phyloP scores from a whole-genome alignment of 2,888 invertebrate genomes.

The Helleia helle region DNA sequence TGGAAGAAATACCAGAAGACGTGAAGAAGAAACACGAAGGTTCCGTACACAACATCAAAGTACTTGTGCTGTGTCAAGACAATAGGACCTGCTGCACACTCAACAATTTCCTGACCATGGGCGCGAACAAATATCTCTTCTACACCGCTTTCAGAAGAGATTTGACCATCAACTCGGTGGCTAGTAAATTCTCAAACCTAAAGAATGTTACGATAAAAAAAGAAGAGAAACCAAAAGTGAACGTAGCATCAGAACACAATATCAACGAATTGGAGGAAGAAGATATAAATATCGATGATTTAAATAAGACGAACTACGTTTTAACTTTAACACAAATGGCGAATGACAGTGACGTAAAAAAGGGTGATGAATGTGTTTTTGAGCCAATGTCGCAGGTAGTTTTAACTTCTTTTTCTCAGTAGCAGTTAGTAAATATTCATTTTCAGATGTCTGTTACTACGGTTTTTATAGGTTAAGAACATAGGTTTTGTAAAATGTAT shows the following conservation, averaged over 20 bases:
- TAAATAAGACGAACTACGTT: constrained; percentile 78
- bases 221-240: constrained; percentile 21
- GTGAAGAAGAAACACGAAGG: constrained; percentile 64
- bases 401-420: too few species aligned
- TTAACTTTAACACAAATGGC: constrained; percentile 78
- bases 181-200: constrained; percentile 60
- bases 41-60: constrained; percentile 71
- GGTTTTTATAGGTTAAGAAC: too few species aligned
- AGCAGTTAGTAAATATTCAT: too few species aligned
- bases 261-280: constrained; percentile 30
- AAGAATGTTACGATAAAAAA: constrained; percentile 25
- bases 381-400: constrained; percentile 78
- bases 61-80: constrained; percentile 90
- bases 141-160: constrained; percentile 75
- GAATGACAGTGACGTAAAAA: constrained; percentile 26
- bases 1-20: constrained; percentile 85
- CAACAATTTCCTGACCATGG: constrained; percentile 78
- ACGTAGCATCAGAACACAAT: constrained; percentile 29
- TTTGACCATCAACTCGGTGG: constrained; percentile 70
- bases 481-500: too few species aligned
- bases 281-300: constrained; percentile 45
- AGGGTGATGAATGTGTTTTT: constrained; percentile 55
- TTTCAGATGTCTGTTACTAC: too few species aligned
- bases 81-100: constrained; percentile 87
- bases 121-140: constrained; percentile 77